Evolutionary conservation across 2,113 vertebrate genomes (phyloP), one percentile per base, ranked within the genome.

Genomic region (Pachycephala philippinensis): DNA sequence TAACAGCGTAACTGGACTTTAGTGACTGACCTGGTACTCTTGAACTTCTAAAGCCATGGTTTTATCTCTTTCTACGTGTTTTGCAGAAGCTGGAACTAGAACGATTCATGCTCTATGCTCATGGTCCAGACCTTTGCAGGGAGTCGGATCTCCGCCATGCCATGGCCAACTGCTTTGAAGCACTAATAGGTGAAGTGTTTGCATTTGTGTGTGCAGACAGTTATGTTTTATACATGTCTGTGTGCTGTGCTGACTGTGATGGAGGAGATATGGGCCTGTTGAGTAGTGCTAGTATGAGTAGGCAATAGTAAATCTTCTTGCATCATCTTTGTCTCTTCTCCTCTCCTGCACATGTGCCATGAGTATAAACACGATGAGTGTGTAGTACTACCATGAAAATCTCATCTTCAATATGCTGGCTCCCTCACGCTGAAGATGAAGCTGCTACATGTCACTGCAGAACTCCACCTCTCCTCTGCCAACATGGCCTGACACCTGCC

Each of bases 91-190:
- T 99, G 98, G 99, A 99, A 95, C 95, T 99, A 86, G 99, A 99
- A 94, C 99, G 99, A 63, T 99, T 99, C 96, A 99, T 99, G 99
- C 98, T 99, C 50, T 99, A 99, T 75, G 99, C 99, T 91, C 99
- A 99, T 30, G 99, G 99, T 20, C 99, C 99, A 3, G 99, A 99
- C 95, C 98, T 99, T 93, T 99, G 99, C 96, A 98, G 99, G 84
- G 99, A 99, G 95, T 99, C 99, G 1, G 99, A 99, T 96, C 98
- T 99, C 91, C 98, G 99, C 27, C 99, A 99, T 80, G 99, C 99
- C 61, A 99, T 99, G 99, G 99, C 99, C 96, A 99, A 99, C 98
- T 99, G 99, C 98, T 99, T 99, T 76, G 99, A 99, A 97, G 99
- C 99, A 24, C 98, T 99, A 7, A 99, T 99, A 97, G 99, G 99